Evolutionary conservation across 1,140 invertebrate genomes (phyloP).

Genomic region (Dysdera silvatica): DNA sequence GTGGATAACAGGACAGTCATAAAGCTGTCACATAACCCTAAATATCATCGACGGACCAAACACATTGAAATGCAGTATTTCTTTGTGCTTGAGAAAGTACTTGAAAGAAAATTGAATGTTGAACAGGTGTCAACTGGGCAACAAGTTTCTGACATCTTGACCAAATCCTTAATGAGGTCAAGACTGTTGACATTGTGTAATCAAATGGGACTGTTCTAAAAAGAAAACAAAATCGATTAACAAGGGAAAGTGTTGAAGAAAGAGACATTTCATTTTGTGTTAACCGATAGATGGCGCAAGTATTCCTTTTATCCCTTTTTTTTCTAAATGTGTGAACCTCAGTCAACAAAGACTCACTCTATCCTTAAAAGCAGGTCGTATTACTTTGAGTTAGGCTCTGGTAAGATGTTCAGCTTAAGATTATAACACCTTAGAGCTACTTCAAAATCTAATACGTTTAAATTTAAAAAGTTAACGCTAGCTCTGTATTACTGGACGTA

Average conservation of each 20-base stretch:
- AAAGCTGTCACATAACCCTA: conserved; percentile 40
- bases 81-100: conserved; percentile 39
- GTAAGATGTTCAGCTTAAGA: too few relatives aligned
- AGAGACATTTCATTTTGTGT: too few relatives aligned
- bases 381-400: too few relatives aligned
- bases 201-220: conserved; percentile 10
- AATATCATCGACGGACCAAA: conserved; percentile 42
- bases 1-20: conserved; percentile 39
- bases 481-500: too few relatives aligned
- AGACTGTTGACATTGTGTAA: conserved; percentile 2
- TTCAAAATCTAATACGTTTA: too few relatives aligned
- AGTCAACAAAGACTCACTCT: too few relatives aligned
- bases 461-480: too few relatives aligned
- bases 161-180: conserved; percentile 34
- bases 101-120: conserved; percentile 2
- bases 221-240: not conserved
- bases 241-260: conserved; percentile 19
- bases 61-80: conserved; percentile 43
- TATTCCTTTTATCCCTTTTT: too few relatives aligned
- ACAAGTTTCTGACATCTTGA: conserved; percentile 41
- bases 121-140: conserved; percentile 20
- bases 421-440: too few relatives aligned
- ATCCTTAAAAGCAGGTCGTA: too few relatives aligned
- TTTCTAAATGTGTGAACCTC: too few relatives aligned
- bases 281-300: too few relatives aligned